Base-by-base conservation (phyloP, 1,140 invertebrate species). In the Octopus sinensis region DNA sequence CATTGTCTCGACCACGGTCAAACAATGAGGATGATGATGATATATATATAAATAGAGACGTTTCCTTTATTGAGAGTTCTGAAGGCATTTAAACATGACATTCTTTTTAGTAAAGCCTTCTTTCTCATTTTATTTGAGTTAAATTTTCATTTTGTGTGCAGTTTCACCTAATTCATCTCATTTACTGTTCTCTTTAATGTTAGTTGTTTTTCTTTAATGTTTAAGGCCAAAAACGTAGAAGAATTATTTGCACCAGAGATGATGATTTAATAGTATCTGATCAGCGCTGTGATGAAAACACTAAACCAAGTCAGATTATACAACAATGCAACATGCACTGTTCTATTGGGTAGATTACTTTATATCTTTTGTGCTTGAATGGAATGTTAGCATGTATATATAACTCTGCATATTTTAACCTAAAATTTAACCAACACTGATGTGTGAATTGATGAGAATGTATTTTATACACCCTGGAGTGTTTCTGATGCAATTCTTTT, bases 211-310 rank as follows among this genome's bases (percentile, higher is more conserved):
- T 82, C 53, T 76, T 83, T 79, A 83, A 80, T 86, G 76, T 83
- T 85, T 82, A 83, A 90, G 83, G 90, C 84, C 54, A 83, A 73
- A 81, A 83, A 80, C 84, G 80, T 56, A 79, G 84, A 7, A 82
- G 85, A 80, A 73, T 86, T 5, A 79, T 86, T 17, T 89, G 88
- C 80, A 81, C 87, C 9, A 76, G 86, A 53, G 84, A 84, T 71
- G 83, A 85, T 80, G 79, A 82, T n/a, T 12, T 82, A 73, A 82
- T 79, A 73, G 86, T 88, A 17, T 85, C 81, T 52, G 86, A 85
- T 52, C 80, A 79, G 43, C 75, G 83, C 4, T 88, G 87, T 82
- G 82, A 84, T 30, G 85, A 86, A 12, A 71, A 85, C 17, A 83
- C 80, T 6, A 81, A 81, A 79, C 84, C 84, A 23, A 79, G 81